A percentile compares a stretch with the other conserved stretches of the same genome.
Conservation (phyloP, 2,113 vertebrate species). For the Cynopterus brachyotis region DNA sequence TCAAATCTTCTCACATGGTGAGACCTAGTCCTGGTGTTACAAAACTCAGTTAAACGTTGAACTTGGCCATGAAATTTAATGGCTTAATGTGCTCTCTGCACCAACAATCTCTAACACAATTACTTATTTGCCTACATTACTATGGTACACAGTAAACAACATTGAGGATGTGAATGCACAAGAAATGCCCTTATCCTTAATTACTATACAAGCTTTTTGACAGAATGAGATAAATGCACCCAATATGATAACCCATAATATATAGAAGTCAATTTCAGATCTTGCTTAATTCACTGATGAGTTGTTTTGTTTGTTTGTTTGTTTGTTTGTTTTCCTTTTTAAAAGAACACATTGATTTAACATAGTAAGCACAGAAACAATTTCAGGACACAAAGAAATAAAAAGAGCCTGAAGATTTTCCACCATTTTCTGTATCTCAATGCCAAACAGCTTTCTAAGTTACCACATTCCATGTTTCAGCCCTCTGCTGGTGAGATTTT, state of each 20-base stretch:
- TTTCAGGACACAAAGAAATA: neutral
- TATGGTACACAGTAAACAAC: neutral
- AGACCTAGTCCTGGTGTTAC: neutral
- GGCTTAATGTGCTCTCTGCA: neutral
- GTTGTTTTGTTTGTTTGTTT: too few relatives aligned
- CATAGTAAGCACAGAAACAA: neutral
- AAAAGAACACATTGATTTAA: neutral
- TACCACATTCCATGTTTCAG: neutral
- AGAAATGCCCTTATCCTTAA: neutral
- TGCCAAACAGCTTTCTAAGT: neutral
- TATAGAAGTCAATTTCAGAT: neutral
- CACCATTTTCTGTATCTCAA: neutral
- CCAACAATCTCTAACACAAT: neutral
- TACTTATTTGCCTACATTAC: neutral
- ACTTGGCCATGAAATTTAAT: neutral
- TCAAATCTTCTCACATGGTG: neutral
- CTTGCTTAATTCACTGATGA: neutral
- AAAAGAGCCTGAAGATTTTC: neutral
- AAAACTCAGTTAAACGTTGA: neutral
- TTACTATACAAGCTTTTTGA: neutral
- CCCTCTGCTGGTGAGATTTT: neutral
- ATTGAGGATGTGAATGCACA: rapidly evolving
- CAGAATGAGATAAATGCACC: neutral
- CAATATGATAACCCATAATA: neutral
- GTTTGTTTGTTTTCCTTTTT: neutral